Percentiles rank a stretch among this genome's conserved stretches.
Evolutionary conservation across 1,140 invertebrate genomes (phyloP).

Genomic region (Caenorhabditis elegans): WBcel235 BX284605.5:9786501-9787000

Average conservation of each 20-base stretch:
- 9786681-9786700: not conserved
- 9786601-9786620: constrained; percentile 45
- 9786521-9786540: not conserved
- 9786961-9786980: not conserved
- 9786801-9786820: not conserved
- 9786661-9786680: not conserved
- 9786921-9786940: constrained; percentile 10
- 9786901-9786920: not conserved
- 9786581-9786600: constrained; percentile 50
- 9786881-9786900: too few relatives aligned
- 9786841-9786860: not conserved
- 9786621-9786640: constrained; percentile 47
- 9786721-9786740: too few relatives aligned
- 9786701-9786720: not conserved
- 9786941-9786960: too few relatives aligned
- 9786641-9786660: constrained; percentile 23
- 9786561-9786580: constrained; percentile 53
- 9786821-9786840: not conserved
- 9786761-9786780: not conserved
- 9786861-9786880: too few relatives aligned
- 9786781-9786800: not conserved
- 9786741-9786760: too few relatives aligned
- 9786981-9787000: not conserved
- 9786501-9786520: too few relatives aligned
- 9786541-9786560: constrained; percentile 42